Evolutionary conservation across 2,113 vertebrate species (phyloP), one percentile per base, ranked within the genome.

Genomic region (Corythoichthys haematopterus): DNA sequence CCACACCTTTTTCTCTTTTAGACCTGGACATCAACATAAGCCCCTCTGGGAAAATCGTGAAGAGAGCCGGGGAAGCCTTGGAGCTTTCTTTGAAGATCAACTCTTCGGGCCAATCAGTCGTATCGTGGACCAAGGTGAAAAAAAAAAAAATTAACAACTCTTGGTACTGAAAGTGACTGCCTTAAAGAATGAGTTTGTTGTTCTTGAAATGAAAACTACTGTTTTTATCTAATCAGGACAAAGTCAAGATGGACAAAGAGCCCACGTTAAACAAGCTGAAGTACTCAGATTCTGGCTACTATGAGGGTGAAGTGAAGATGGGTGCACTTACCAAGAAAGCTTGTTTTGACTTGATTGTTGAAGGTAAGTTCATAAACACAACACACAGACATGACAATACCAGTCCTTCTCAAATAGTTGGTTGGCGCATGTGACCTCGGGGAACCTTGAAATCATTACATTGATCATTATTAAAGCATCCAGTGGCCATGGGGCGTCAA

Each of bases 101-200:
- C 68, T 91, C 95, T 14, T 94, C 95, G n/a, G 91, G 85, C 80
- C 85, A 88, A 14, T 70, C 87, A 33, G 91, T 92, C 45, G 91
- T 95, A 57, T 91, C 90, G 33, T 98, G 95, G 94, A 92, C 90
- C 85, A 97, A 98, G 92, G 97, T 98, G 88, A 72, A 71, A 28
- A 65, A 46, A 64, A 20, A 48, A 33, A 37, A 40, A 28, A 28
- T 28, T 28, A 45, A 36, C 47, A n/a, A 47, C 48, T 43, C 1
- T 2, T 2, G 15, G 20, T 50, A 45, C 20, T 50, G 11, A 53
- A 6, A 6, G 16, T 43, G 36, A 9, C 50, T 35, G 40, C 40
- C 12, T 55, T 20, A 60, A 64, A 64, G 55, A 15, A 37, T 62
- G 11, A 45, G 2, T 69, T 65, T 64, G 28, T 65, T 64, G 28